Evolutionary conservation across 2,888 invertebrate species (phyloP), one percentile per base, ranked within the genome.

Genomic region (Pollenia angustigena): DNA sequence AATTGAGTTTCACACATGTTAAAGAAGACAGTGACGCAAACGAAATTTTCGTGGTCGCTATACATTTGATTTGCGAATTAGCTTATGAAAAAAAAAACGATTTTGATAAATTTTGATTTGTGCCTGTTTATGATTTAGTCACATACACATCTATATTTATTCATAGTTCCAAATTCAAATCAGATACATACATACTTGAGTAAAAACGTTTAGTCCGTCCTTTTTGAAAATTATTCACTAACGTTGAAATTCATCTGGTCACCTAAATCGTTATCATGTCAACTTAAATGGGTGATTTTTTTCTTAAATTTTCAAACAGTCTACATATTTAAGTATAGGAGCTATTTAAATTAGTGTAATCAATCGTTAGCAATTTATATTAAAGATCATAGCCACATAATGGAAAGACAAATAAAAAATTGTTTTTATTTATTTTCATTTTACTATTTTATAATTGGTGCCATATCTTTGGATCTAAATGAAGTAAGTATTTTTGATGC

Each of bases 261-360:
- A 56, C 44, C 44, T 76, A 32, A 66, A 66, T 46, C 46, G 32
- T 76, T 76, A 66, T 76, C 76, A 76, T 54, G 54, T 54, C 42
- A 23, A 52, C 52, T 52, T 11, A 76, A 64, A 76, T 64, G 8
- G 76, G 76, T 71, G 14, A 54, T 44, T 76, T 64, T 64, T 76
- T 62, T 32, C 32, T 32, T 18, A 10, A 56, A 56, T 14, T 58
- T 18, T 12, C 12, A 42, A 16, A 54, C 32, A 11, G 10, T 1
- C 1, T 66, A 66, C 11, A 11, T 48, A 48, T 3, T 7, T 64
- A 18, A 12, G 10, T 11, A 62, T 62, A 16, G 44, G 11, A 16
- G 18, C 7, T 40, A 75, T 18, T 14, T 50, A 42, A 50, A 74
- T 23, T 50, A 23, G 18, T 48, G 14, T 42, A 14, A 44, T 50